Conservation (phyloP, 2,797 vertebrate genomes). For the Microctenopoma steveboyesi region DNA sequence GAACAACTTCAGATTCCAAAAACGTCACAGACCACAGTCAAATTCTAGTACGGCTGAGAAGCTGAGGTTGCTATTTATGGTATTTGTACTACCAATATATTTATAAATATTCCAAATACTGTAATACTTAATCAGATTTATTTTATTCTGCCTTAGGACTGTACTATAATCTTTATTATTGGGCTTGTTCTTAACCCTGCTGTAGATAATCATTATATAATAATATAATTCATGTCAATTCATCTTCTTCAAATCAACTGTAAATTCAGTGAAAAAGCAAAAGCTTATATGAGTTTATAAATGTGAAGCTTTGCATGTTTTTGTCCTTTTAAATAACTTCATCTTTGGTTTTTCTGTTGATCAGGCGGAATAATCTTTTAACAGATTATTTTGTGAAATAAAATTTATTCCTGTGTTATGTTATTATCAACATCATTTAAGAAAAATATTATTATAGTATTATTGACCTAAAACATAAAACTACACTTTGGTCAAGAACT, state of each 20-base stretch:
- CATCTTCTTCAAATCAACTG: background rate
- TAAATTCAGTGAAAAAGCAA: background rate
- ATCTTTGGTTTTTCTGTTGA: background rate
- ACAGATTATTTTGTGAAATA: background rate
- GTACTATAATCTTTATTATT: background rate
- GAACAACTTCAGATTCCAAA: conserved; percentile 3
- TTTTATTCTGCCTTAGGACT: background rate
- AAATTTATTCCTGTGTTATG: too few relatives aligned
- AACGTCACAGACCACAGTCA: background rate
- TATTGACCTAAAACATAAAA: background rate
- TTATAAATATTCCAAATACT: background rate
- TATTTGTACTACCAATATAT: background rate
- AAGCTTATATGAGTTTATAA: background rate
- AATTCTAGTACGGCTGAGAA: background rate
- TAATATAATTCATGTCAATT: background rate
- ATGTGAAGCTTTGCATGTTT: background rate
- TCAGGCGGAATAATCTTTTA: background rate
- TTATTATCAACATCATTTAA: background rate
- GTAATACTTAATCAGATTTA: too few relatives aligned
- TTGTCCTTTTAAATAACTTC: background rate
- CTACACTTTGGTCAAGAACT: conserved; percentile 4
- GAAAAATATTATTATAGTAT: background rate
- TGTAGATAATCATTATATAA: background rate
- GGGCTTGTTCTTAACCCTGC: background rate
- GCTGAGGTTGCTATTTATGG: background rate